Conservation (phyloP, 2,113 vertebrate species). For the Marcusenius ussheri region DNA sequence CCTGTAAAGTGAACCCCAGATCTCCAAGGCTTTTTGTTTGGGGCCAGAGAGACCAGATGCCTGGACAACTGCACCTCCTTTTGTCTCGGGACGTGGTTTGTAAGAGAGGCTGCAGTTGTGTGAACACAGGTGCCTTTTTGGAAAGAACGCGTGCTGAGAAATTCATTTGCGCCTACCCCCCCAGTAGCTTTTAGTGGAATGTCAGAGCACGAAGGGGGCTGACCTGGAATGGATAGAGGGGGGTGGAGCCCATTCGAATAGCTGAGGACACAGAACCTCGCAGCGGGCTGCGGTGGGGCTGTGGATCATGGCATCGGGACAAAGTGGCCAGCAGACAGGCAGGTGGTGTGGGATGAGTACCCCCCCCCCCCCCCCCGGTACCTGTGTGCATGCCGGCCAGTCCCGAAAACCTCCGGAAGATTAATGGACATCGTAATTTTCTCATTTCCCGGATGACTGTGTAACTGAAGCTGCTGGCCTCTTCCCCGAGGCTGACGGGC, state of each 20-base stretch:
- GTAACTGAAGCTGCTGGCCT: background rate
- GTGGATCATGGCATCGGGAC: background rate
- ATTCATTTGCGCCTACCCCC: background rate
- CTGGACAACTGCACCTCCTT: background rate
- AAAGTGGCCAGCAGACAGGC: background rate
- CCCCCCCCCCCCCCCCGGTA: background rate
- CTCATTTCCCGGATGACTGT: background rate
- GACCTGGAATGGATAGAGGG: background rate
- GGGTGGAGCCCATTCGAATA: background rate
- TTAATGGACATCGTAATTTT: background rate
- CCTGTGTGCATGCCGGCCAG: background rate
- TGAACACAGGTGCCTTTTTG: background rate
- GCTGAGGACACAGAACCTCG: background rate
- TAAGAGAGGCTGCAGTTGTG: background rate
- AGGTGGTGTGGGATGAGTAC: background rate
- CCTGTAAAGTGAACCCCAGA: constrained; percentile 12
- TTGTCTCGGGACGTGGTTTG: background rate
- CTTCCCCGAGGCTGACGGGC: background rate
- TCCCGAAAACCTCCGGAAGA: background rate
- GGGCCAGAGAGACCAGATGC: background rate
- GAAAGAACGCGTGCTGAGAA: background rate
- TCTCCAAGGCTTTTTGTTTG: background rate
- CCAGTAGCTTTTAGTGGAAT: background rate
- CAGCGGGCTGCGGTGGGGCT: background rate
- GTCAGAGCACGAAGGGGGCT: background rate